Base-by-base conservation (phyloP, 2,888 invertebrate species). In the Chrysotoxum bicinctum region DNA sequence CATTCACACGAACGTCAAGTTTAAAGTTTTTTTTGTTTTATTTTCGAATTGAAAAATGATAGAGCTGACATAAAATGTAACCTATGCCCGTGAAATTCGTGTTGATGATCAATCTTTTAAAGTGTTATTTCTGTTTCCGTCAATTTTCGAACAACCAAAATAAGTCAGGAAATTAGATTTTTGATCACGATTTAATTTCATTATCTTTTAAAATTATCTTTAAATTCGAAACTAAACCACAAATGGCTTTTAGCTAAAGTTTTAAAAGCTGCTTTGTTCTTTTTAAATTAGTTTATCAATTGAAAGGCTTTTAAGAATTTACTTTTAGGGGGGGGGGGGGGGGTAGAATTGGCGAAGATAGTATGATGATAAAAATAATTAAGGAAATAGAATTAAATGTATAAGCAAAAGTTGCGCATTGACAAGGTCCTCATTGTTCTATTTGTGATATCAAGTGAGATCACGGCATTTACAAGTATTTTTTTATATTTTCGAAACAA, bases 81-180 rank as follows among this genome's bases (percentile, higher is more conserved):
- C 35, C 35, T 37, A 58, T 14, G 35, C 3, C 3, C 35, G n/a
- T 32, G 21, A 21, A 14, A 58, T 21, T 35, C 21, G 35, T 58
- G 35, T 12, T 35, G 21, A 21, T 14, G 21, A 58, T 54, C 8
- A 35, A 58, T 58, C 35, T 21, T 21, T 58, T 21, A 8, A 12
- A 21, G 19, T 58, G 14, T 21, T 58, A 21, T 52, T n/a, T 35
- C 2, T 56, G 6, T 16, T 30, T 52, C 32, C 4, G 26, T 32
- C 0, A 54, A 5, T 54, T 54, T 32, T 9, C 16, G 6, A 30
- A 32, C 16, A 54, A 32, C 10, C 10, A 16, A 54, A 54, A 30
- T 30, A 54, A 54, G 30, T 16, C 54, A 54, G 54, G 54, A 54
- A 54, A 54, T 54, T 30, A 54, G 30, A 54, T 54, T 54, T 54